Percentiles rank a stretch among this genome's conserved stretches.
phyloP scores from a whole-genome alignment of 2,888 invertebrate species.

The Lasioglossum marginatum region DNA sequence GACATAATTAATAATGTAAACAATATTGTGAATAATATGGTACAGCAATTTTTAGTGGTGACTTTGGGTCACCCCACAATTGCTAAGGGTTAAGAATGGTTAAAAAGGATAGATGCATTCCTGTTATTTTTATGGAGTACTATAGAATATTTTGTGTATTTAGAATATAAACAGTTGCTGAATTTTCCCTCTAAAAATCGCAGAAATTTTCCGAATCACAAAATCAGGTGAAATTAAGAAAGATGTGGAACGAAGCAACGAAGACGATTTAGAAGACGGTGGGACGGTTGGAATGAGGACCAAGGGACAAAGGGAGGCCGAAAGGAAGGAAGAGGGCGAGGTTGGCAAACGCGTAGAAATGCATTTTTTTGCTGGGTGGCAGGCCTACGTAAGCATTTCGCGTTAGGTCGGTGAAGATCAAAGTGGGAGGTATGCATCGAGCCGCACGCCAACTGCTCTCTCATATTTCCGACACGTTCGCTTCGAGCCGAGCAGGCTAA shows the following conservation, averaged over 20 bases:
- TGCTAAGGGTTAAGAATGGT: no score
- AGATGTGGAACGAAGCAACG: not conserved
- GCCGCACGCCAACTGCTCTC: constrained; percentile 48
- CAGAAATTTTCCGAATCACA: not conserved
- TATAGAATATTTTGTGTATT: no score
- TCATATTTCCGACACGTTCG: constrained; percentile 61
- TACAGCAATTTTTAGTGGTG: no score
- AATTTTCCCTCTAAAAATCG: not conserved
- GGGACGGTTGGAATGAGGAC: not conserved
- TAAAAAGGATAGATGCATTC: no score
- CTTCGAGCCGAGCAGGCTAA: constrained; percentile 54
- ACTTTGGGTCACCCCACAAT: no score
- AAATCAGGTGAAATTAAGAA: not conserved
- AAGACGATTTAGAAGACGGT: not conserved
- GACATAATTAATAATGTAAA: no score
- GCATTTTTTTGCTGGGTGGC: constrained; percentile 17
- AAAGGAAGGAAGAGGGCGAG: constrained; percentile 7
- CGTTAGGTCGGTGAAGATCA: constrained; percentile 61
- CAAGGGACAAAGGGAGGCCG: not conserved
- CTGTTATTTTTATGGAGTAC: no score
- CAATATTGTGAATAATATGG: no score
- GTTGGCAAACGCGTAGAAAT: constrained; percentile 22
- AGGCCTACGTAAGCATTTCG: constrained; percentile 27
- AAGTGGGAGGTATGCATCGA: constrained; percentile 52
- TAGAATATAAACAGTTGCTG: no score